These are phyloP conservation scores for Porphyrio hochstetteri DNA, from an alignment of 2,113 vertebrate genomes.

Conservation along the genomic window DNA sequence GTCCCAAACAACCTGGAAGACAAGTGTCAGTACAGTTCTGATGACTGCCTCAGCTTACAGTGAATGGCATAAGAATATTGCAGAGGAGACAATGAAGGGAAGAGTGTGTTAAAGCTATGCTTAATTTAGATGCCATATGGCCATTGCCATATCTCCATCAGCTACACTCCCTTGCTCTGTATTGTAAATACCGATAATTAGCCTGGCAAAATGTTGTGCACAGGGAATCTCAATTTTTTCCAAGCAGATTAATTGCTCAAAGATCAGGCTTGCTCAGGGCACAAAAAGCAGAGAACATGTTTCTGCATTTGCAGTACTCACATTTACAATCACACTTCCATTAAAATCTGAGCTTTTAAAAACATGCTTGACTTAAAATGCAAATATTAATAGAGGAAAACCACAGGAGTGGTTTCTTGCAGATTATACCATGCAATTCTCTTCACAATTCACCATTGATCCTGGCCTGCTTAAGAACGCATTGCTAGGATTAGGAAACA, in stretches of 20 bases:
- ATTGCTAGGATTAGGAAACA: not conserved
- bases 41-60: not conserved
- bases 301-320: not conserved
- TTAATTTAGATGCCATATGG: constrained; percentile 66
- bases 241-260: constrained; percentile 49
- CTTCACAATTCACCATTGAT: not conserved
- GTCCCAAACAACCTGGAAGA: constrained; percentile 91
- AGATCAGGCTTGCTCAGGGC: not conserved
- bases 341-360: not conserved
- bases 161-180: constrained; percentile 36
- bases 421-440: not conserved
- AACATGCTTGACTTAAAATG: not conserved
- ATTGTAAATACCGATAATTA: constrained; percentile 59
- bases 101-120: constrained; percentile 24
- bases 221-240: constrained; percentile 46
- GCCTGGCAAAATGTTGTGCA: constrained; percentile 37
- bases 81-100: not conserved
- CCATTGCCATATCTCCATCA: constrained; percentile 13
- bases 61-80: constrained; percentile 1
- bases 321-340: not conserved
- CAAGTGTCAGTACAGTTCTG: not conserved
- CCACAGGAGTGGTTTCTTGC: not conserved
- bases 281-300: constrained; percentile 11
- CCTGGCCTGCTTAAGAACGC: not conserved
- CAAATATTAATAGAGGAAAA: not conserved